Evolutionary conservation across 2,113 vertebrate species (phyloP).

Genomic region (Kobus ellipsiprymnus): DNA sequence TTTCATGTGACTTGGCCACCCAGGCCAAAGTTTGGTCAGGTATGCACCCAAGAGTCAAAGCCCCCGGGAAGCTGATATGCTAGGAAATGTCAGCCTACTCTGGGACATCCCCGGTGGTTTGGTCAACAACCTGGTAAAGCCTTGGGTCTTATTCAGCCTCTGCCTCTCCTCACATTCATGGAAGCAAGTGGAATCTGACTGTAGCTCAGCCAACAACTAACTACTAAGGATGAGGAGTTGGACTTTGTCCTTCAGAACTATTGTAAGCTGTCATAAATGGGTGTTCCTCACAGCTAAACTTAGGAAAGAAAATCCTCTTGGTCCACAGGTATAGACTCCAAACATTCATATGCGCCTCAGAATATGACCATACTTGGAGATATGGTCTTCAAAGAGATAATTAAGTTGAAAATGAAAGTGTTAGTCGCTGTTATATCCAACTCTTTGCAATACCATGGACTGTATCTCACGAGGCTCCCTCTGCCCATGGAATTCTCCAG

Average conservation of each 20-base stretch:
- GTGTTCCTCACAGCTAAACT: slow-evolving; percentile 37
- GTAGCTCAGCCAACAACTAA: background rate
- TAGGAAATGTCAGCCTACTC: background rate
- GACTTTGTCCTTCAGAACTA: slow-evolving; percentile 42
- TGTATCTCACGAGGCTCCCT: background rate
- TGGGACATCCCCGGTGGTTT: background rate
- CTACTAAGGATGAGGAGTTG: slow-evolving; percentile 25
- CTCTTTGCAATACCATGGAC: background rate
- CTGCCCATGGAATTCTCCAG: background rate
- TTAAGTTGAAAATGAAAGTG: background rate
- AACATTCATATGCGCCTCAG: background rate
- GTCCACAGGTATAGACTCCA: background rate
- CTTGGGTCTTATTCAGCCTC: background rate
- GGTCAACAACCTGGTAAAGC: background rate
- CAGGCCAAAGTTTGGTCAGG: background rate
- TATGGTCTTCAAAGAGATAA: background rate
- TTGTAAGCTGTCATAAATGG: background rate
- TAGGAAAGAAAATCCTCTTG: slow-evolving; percentile 11
- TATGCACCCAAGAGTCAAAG: background rate
- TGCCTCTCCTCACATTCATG: background rate
- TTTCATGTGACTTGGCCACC: background rate
- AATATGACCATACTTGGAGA: background rate
- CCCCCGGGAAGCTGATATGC: background rate
- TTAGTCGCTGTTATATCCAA: background rate
- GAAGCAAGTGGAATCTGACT: background rate